Evolutionary conservation across 2,113 vertebrate species (phyloP).

Genomic region (Himantopus leucocephalus): DNA sequence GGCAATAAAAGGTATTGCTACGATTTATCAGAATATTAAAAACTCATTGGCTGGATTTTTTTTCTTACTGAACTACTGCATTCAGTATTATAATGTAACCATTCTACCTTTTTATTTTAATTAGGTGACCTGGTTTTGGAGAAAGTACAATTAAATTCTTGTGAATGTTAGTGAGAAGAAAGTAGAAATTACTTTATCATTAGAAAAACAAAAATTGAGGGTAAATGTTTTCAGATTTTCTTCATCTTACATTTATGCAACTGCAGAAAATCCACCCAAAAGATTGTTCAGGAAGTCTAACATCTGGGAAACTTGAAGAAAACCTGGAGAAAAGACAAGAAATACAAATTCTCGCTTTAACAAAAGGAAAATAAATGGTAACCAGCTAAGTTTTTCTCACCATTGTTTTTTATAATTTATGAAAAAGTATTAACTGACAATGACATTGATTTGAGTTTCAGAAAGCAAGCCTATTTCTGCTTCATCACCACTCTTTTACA

Average conservation of each 20-base stretch:
- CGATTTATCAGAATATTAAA: conserved; percentile 42
- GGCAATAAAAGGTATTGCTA: conserved; percentile 11
- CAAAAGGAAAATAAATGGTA: not conserved
- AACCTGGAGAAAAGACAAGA: not conserved
- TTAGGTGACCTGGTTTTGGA: not conserved
- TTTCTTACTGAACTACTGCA: not conserved
- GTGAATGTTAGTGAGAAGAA: not conserved
- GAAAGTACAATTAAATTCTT: not conserved
- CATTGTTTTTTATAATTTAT: not conserved
- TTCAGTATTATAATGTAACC: not conserved
- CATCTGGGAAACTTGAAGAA: not conserved
- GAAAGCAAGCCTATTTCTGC: not conserved
- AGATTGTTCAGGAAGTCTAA: not conserved
- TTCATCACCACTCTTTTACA: not conserved
- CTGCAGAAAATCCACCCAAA: not conserved
- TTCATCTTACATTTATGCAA: not conserved
- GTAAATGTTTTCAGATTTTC: not conserved
- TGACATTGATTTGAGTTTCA: not conserved
- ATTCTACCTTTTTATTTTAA: not conserved
- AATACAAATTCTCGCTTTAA: not conserved
- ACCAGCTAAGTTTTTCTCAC: not conserved
- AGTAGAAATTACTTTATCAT: not conserved
- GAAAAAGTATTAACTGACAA: not conserved
- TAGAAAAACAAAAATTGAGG: not conserved
- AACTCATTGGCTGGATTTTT: not conserved